phyloP scores from a whole-genome alignment of 2,888 invertebrate genomes.

The Pyrrhia umbra region DNA sequence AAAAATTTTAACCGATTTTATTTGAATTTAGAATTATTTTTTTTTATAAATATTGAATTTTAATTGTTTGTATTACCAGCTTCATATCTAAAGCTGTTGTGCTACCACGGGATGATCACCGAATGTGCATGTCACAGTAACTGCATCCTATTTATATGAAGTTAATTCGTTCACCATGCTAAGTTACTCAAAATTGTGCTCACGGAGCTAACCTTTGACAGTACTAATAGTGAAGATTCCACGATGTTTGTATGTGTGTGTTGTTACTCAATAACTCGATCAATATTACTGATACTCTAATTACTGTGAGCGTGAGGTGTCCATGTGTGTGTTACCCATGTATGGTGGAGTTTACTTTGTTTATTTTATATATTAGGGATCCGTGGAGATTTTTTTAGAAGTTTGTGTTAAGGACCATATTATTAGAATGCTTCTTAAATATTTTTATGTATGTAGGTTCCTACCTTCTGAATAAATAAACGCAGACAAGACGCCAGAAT shows the following conservation, averaged over 20 bases:
- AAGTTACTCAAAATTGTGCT: slow-evolving; percentile 79
- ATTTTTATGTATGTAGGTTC: no score
- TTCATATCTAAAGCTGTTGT: slow-evolving; percentile 85
- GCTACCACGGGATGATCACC: slow-evolving; percentile 71
- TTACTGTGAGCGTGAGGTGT: slow-evolving; percentile 68
- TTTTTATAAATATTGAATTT: not conserved
- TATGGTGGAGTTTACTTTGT: slow-evolving; percentile 64
- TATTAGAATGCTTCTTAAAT: no score
- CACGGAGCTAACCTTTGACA: slow-evolving; percentile 88
- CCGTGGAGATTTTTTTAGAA: slow-evolving; percentile 37
- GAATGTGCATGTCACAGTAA: slow-evolving; percentile 77
- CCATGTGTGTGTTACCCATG: slow-evolving; percentile 61
- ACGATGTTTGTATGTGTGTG: slow-evolving; percentile 68
- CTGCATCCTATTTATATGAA: slow-evolving; percentile 86
- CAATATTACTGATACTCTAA: slow-evolving; percentile 83
- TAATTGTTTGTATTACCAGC: slow-evolving; percentile 78
- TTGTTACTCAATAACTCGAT: slow-evolving; percentile 81
- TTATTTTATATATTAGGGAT: slow-evolving; percentile 63
- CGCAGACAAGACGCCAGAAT: no score
- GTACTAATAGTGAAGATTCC: slow-evolving; percentile 66
- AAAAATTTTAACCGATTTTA: slow-evolving; percentile 11
- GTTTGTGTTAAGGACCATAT: no score
- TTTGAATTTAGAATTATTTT: not conserved
- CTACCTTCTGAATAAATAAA: no score
- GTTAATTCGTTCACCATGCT: slow-evolving; percentile 84